These are phyloP conservation scores for Trichogramma dendrolimi DNA, from an alignment of 2,888 invertebrate species.

Conservation along the genomic window DNA sequence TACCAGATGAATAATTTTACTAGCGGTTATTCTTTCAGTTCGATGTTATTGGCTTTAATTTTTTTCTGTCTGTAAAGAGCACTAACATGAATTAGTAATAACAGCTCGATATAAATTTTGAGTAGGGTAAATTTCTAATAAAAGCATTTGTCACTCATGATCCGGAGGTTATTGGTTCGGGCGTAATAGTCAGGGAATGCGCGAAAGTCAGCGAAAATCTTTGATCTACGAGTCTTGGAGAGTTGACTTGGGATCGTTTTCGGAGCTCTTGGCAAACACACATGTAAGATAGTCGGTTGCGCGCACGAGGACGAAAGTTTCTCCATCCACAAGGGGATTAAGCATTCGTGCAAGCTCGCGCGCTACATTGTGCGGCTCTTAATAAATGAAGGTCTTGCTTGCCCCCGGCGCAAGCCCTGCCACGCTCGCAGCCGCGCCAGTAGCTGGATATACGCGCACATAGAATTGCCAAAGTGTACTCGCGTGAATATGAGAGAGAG, in stretches of 20 bases:
- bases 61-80: too few relatives aligned
- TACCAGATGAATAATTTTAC: too few relatives aligned
- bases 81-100: too few relatives aligned
- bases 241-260: background rate
- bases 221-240: constrained; percentile 8
- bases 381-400: constrained; percentile 8
- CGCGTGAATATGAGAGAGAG: constrained; percentile 3
- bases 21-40: too few relatives aligned
- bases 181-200: constrained; percentile 19
- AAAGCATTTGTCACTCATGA: too few relatives aligned
- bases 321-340: constrained; percentile 11
- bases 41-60: too few relatives aligned
- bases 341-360: constrained; percentile 8
- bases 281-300: too few relatives aligned
- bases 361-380: background rate
- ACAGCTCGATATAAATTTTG: background rate
- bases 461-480: background rate
- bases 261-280: too few relatives aligned
- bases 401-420: background rate
- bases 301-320: constrained; percentile 7
- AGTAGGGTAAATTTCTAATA: too few relatives aligned
- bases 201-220: constrained; percentile 1
- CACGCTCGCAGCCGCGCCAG: background rate
- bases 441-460: constrained; percentile 1
- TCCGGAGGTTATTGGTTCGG: constrained; percentile 31